These are phyloP conservation scores for Sinella curviseta DNA, from an alignment of 1,140 invertebrate species.

Conservation along the genomic window DNA sequence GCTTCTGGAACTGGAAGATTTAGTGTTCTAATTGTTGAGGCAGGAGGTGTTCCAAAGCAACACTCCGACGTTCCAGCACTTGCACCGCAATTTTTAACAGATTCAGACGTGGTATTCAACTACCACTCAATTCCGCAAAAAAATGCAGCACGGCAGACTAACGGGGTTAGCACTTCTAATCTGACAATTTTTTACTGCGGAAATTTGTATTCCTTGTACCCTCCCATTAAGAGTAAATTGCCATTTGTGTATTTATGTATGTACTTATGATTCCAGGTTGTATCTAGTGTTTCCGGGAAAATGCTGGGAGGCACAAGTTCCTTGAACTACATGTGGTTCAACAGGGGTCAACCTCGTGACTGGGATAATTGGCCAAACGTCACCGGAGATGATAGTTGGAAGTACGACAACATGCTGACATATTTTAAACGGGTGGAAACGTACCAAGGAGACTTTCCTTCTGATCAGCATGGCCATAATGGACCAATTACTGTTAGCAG, in stretches of 20 bases:
- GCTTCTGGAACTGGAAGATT: too few species aligned
- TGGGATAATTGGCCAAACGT: neutral
- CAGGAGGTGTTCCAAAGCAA: neutral
- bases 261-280: too few species aligned
- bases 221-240: too few species aligned
- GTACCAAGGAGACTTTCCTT: slow-evolving; percentile 10
- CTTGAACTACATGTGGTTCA: neutral
- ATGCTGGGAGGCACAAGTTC: neutral
- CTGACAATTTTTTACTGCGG: too few species aligned
- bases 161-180: too few species aligned
- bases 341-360: slow-evolving; percentile 27
- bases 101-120: neutral
- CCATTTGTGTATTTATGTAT: too few species aligned
- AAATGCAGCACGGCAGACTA: too few species aligned
- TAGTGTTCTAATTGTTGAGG: neutral
- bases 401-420: neutral
- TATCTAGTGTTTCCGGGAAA: neutral
- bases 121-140: neutral
- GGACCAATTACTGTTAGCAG: slow-evolving; percentile 4
- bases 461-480: slow-evolving; percentile 26
- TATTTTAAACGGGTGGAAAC: slow-evolving; percentile 13
- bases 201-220: too few species aligned
- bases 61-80: neutral
- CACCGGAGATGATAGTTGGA: neutral
- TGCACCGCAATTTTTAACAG: neutral